A percentile compares a stretch with the other conserved stretches of the same genome.
These are phyloP conservation scores for Spisula solida DNA, from an alignment of 2,888 invertebrate genomes.

Conservation along the genomic window DNA sequence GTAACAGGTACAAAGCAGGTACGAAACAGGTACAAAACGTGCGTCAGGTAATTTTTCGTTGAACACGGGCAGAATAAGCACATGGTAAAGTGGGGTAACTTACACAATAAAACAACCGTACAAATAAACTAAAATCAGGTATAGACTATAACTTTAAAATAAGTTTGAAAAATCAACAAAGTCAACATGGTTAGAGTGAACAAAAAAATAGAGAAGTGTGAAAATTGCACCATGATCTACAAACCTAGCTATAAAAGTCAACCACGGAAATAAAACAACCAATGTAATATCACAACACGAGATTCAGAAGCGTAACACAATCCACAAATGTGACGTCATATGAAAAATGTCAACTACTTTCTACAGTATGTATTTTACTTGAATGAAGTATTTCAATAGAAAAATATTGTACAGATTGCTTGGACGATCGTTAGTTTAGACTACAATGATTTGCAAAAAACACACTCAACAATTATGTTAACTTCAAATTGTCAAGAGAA, in stretches of 20 bases:
- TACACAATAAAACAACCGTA: not conserved
- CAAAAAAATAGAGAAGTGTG: not conserved
- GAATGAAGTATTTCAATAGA: not conserved
- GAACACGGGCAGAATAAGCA: too few species aligned
- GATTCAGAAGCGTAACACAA: not conserved
- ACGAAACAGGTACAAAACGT: too few species aligned
- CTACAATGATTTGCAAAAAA: too few species aligned
- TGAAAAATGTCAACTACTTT: not conserved
- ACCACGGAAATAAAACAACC: not conserved
- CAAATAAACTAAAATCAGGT: not conserved
- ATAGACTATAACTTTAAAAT: too few species aligned
- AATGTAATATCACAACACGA: not conserved
- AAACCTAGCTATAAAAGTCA: not conserved
- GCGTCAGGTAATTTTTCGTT: too few species aligned
- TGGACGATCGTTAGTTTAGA: too few species aligned
- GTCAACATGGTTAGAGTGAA: not conserved
- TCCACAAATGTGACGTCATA: not conserved
- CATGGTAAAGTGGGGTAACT: not conserved
- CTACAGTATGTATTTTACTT: not conserved
- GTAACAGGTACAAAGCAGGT: too few species aligned
- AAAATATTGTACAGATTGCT: not conserved
- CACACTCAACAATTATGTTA: too few species aligned
- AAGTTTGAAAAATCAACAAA: not conserved
- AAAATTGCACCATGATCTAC: not conserved
- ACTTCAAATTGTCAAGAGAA: too few species aligned